Percentiles rank a stretch among this genome's conserved stretches.
These are phyloP conservation scores for Lacerta agilis DNA, from an alignment of 2,797 vertebrate genomes.

Conservation along the genomic window DNA sequence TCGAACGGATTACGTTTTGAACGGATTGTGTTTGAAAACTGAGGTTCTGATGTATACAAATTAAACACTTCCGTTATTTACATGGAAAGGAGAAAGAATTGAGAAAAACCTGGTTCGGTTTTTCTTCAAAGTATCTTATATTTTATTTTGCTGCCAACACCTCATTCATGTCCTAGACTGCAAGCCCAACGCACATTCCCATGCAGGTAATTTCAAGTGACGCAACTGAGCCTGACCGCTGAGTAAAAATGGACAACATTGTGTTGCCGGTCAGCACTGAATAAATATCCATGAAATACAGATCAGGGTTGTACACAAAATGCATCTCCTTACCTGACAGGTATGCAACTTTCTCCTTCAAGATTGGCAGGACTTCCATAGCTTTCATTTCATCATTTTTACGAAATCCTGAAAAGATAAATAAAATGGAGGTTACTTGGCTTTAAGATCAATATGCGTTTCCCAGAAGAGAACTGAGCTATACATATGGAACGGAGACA, in stretches of 20 bases:
- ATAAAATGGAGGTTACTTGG: conserved; percentile 44
- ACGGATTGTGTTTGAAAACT: too few relatives aligned
- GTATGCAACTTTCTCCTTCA: conserved; percentile 99
- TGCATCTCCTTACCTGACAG: conserved; percentile 86
- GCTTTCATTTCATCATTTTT: conserved; percentile 99
- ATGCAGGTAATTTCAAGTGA: not conserved
- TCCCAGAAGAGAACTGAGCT: not conserved
- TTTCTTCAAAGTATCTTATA: not conserved
- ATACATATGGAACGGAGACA: not conserved
- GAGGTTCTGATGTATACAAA: too few relatives aligned
- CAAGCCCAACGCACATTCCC: not conserved
- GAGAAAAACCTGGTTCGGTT: too few relatives aligned
- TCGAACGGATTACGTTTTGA: too few relatives aligned
- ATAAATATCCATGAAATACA: not conserved
- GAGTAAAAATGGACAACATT: not conserved
- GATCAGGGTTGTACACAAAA: not conserved
- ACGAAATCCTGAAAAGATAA: conserved; percentile 87
- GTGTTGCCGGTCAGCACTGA: not conserved
- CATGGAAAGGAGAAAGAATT: not conserved
- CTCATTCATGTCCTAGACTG: not conserved
- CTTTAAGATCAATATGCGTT: not conserved
- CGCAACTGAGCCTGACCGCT: not conserved
- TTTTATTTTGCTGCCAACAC: not conserved
- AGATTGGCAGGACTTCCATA: conserved; percentile 96
- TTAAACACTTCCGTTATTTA: not conserved